These are phyloP conservation scores for Gila orcuttii DNA, from an alignment of 2,113 vertebrate genomes.

Conservation along the genomic window DNA sequence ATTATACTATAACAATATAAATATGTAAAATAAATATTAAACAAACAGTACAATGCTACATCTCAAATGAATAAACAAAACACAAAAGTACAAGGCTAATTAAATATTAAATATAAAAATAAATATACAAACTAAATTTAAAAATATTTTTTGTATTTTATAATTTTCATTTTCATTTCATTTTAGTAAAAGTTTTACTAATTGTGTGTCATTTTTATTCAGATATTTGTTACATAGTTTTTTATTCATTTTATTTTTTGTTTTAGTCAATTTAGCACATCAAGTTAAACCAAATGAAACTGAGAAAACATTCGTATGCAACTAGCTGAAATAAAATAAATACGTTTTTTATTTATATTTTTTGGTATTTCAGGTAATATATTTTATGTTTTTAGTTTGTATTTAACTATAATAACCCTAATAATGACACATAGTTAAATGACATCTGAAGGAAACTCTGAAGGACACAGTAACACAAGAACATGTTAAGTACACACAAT, in stretches of 20 bases:
- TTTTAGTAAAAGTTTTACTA: neutral
- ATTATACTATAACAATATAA: too few species aligned
- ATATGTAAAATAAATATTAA: too few species aligned
- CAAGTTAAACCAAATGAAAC: neutral
- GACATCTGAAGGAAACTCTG: neutral
- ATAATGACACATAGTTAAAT: neutral
- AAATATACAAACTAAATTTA: too few species aligned
- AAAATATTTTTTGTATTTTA: neutral
- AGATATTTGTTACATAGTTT: neutral
- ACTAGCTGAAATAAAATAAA: neutral
- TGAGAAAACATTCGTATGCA: neutral
- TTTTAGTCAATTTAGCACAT: neutral
- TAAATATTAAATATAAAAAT: neutral
- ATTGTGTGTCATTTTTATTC: neutral
- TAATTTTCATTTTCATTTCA: too few species aligned
- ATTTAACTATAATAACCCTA: neutral
- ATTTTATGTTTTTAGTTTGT: neutral
- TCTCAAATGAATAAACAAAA: neutral
- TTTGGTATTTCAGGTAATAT: neutral
- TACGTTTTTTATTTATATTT: neutral
- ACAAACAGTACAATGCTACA: neutral
- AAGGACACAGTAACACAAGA: neutral
- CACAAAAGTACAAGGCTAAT: neutral
- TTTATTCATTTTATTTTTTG: neutral
- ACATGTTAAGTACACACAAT: neutral